Base-by-base conservation (phyloP, 2,888 invertebrate species). In the Tillus elongatus region DNA sequence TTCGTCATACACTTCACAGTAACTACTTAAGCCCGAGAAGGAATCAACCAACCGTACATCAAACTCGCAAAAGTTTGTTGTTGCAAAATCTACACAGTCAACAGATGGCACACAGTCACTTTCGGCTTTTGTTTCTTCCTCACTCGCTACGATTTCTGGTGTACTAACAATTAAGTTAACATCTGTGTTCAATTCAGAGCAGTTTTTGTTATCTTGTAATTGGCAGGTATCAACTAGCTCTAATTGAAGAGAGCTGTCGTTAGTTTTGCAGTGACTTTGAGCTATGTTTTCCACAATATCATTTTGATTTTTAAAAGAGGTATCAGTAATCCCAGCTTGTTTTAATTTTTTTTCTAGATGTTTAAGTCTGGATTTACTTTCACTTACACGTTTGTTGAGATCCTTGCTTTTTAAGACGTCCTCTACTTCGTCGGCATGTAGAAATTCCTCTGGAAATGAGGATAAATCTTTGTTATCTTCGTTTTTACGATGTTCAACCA, bases 291-390 rank as follows among this genome's bases (percentile, higher is more conserved):
- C n/a, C n/a, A n/a, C n/a, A n/a, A n/a, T n/a, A n/a, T n/a, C n/a
- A n/a, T n/a, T n/a, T n/a, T n/a, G n/a, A n/a, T n/a, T n/a, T n/a
- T n/a, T n/a, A n/a, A n/a, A n/a, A n/a, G n/a, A n/a, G n/a, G n/a
- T 47, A 44, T 58, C 58, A 27, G 50, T 53, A 40, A 63, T 51
- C 4, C 61, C 61, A 24, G 58, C 57, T 41, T 58, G 49, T 44
- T 53, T 53, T 26, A 65, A 45, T 44, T 63, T 63, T 45, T 65
- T 61, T 52, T 71, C 71, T 36, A 72, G 54, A 39, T 69, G 63
- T 50, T 70, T 70, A 37, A 73, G 54, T 33, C 72, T 61, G 36
- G 68, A 67, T 48, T 65, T 66, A 31, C 64, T 64, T 48, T 67
- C 66, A 45, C 67, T 68, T 27, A 49, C 41, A 15, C 54, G 40